Evolutionary conservation across 2,113 vertebrate genomes (phyloP), one percentile per base, ranked within the genome.

Genomic region (Mystacornis crossleyi): DNA sequence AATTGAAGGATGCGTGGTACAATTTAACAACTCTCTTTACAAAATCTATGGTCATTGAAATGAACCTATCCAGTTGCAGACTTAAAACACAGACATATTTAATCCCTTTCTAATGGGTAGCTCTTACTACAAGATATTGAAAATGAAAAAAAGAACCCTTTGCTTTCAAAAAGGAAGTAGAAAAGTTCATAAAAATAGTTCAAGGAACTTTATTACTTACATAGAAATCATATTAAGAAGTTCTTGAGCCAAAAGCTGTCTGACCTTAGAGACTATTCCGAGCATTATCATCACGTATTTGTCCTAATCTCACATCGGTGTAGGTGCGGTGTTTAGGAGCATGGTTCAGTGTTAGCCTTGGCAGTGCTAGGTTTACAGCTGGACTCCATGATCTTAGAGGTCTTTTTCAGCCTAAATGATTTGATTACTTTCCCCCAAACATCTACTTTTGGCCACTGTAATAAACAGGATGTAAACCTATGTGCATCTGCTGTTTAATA

Each of bases 351-450:
- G 10, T n/a, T 18, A n/a, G 7, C 34, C 33, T 28, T 33, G 33
- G 15, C 43, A 58, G 23, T 17, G 10, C 7, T 12, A 12, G 3
- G 9, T 36, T 81, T 58, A 6, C 18, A 15, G 21, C 5, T 50
- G 18, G 14, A 50, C 6, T 43, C 8, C 9, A 16, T 18, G 8
- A 21, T 23, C 16, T 42, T 42, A 31, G 31, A 65, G 14, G 3
- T 15, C 17, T 36, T 72, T 80, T 57, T 28, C 34, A 50, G 15
- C 23, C 43, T 23, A 18, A 50, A 58, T 14, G 11, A 43, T 33
- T 36, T 0, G 0, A 29, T 58, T 8, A 51, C 45, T 89, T 61
- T 18, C 19, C 8, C 12, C 14, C 14, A 65, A 16, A 86, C 8
- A 55, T 20, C 23, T 40, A 16, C 19, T 65, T 91, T 42, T 51